These are phyloP conservation scores for Mormoops blainvillei DNA, from an alignment of 2,113 vertebrate genomes.

Conservation along the genomic window DNA sequence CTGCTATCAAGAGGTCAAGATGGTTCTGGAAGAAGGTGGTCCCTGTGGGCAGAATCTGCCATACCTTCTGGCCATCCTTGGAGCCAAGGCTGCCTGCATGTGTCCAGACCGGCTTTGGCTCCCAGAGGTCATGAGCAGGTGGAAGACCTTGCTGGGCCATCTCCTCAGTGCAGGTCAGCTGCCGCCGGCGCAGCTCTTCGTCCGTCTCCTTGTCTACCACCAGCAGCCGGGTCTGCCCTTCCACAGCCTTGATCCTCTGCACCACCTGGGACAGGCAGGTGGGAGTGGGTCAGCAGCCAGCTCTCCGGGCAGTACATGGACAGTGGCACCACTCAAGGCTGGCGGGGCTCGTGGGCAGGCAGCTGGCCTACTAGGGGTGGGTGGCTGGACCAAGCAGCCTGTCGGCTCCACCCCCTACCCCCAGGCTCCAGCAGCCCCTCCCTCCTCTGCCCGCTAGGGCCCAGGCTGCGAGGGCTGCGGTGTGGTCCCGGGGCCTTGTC, in stretches of 20 bases:
- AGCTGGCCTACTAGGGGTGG: not conserved
- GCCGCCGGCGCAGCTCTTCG: slow-evolving; percentile 83
- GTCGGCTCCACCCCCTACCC: slow-evolving; percentile 33
- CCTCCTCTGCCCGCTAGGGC: not conserved
- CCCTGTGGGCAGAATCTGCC: not conserved
- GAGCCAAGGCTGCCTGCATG: slow-evolving; percentile 78
- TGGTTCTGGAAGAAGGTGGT: not conserved
- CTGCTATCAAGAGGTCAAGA: fast-evolving
- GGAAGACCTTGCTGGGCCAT: slow-evolving; percentile 81
- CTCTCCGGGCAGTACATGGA: not conserved
- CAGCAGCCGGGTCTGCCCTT: slow-evolving; percentile 88
- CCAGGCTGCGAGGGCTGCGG: not conserved
- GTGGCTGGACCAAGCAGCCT: not conserved
- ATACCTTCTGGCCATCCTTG: slow-evolving; percentile 59
- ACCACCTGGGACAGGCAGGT: slow-evolving; percentile 85
- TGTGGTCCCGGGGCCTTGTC: not conserved
- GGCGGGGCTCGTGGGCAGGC: not conserved
- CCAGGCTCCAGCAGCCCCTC: not conserved
- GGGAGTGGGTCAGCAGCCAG: not conserved
- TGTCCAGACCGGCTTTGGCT: slow-evolving; percentile 78
- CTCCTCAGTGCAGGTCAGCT: slow-evolving; percentile 87
- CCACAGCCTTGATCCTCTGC: slow-evolving; percentile 88
- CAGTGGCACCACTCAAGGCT: not conserved
- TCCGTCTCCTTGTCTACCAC: slow-evolving; percentile 93
- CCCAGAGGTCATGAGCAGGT: slow-evolving; percentile 74